phyloP scores from a whole-genome alignment of 2,797 vertebrate species.

The Melanotaenia pygmaea region DNA sequence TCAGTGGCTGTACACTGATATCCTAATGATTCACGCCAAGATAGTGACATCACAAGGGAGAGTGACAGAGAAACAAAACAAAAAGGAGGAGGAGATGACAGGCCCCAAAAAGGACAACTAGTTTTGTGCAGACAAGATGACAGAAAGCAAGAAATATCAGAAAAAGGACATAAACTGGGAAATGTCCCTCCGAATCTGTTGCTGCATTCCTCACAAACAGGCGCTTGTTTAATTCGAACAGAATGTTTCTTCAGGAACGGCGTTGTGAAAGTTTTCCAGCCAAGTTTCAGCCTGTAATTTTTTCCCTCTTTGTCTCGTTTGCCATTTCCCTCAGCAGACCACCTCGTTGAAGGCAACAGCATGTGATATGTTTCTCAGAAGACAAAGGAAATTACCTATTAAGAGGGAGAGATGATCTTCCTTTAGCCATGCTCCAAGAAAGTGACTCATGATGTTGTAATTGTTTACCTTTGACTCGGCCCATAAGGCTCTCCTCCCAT shows the following conservation, averaged over 20 bases:
- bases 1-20: conserved; percentile 82
- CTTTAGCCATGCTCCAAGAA: conserved; percentile 78
- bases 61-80: conserved; percentile 59
- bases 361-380: conserved; percentile 76
- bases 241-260: conserved; percentile 65
- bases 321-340: conserved; percentile 58
- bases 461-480: conserved; percentile 86
- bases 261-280: conserved; percentile 61
- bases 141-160: conserved; percentile 54
- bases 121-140: conserved; percentile 62
- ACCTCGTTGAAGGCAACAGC: conserved; percentile 72
- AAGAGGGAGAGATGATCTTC: conserved; percentile 79
- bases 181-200: conserved; percentile 63
- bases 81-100: conserved; percentile 56
- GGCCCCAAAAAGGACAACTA: conserved; percentile 61
- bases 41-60: conserved; percentile 76
- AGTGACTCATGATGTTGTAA: conserved; percentile 85
- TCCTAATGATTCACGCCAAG: conserved; percentile 83
- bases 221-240: conserved; percentile 72
- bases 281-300: conserved; percentile 61
- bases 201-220: conserved; percentile 64
- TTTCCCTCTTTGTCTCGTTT: conserved; percentile 14
- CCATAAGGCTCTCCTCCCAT: conserved; percentile 74
- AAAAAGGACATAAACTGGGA: conserved; percentile 47
- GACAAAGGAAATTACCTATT: conserved; percentile 85